These are phyloP conservation scores for Papilio protenor DNA, from an alignment of 2,888 invertebrate genomes.

Conservation along the genomic window DNA sequence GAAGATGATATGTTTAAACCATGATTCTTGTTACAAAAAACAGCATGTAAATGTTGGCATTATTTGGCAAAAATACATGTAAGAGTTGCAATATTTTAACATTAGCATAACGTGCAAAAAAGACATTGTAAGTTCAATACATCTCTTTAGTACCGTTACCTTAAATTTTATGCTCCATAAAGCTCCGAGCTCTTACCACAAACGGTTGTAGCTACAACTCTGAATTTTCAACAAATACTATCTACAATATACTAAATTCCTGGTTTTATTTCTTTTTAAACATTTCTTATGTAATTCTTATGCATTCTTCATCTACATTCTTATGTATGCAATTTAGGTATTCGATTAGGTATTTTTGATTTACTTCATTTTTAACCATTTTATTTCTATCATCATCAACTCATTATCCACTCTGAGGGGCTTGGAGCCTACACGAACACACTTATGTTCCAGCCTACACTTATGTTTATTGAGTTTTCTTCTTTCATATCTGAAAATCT, in stretches of 20 bases:
- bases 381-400: too few species aligned
- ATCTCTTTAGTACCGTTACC: constrained; percentile 76
- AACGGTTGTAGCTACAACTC: constrained; percentile 18
- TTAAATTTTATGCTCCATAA: constrained; percentile 79
- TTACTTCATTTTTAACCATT: too few species aligned
- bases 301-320: too few species aligned
- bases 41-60: background rate
- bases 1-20: background rate
- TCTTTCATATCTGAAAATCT: too few species aligned
- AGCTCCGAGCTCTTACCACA: constrained; percentile 45
- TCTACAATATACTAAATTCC: background rate
- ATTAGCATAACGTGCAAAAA: constrained; percentile 24
- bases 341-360: too few species aligned
- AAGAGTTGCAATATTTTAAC: constrained; percentile 15
- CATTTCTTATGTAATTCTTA: background rate
- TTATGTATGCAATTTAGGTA: too few species aligned
- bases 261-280: background rate
- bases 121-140: constrained; percentile 44
- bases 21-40: background rate
- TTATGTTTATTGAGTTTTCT: too few species aligned
- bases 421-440: too few species aligned
- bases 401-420: too few species aligned
- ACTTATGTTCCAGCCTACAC: too few species aligned
- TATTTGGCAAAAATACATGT: background rate
- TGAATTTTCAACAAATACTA: constrained; percentile 15